These are phyloP conservation scores for Diaphora mendica DNA, from an alignment of 2,888 invertebrate genomes.

Conservation along the genomic window DNA sequence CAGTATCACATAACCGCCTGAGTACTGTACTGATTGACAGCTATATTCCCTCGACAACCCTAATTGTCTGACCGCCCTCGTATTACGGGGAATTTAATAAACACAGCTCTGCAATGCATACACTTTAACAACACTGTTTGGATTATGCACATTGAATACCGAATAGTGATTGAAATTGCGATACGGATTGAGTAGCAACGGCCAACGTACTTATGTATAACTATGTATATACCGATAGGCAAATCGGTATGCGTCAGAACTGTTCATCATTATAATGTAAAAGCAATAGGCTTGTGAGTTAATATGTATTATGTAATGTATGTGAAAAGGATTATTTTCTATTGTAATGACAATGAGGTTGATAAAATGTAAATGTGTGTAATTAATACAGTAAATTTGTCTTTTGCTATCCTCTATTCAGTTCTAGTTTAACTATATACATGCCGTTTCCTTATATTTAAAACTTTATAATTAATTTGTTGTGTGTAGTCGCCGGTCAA, in stretches of 20 bases:
- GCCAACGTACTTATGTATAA: slow-evolving; percentile 26
- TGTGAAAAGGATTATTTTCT: not conserved
- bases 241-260: slow-evolving; percentile 20
- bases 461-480: too few species aligned
- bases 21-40: slow-evolving; percentile 74
- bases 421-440: too few species aligned
- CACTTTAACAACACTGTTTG: slow-evolving; percentile 65
- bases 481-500: too few species aligned
- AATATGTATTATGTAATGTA: not conserved
- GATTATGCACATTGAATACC: slow-evolving; percentile 63
- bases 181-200: slow-evolving; percentile 51
- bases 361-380: not conserved
- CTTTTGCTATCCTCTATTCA: not conserved
- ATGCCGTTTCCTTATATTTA: too few species aligned
- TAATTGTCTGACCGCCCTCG: slow-evolving; percentile 72
- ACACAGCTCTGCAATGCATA: slow-evolving; percentile 65
- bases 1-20: slow-evolving; percentile 65
- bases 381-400: not conserved
- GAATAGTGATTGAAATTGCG: slow-evolving; percentile 70
- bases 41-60: slow-evolving; percentile 74
- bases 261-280: slow-evolving; percentile 6
- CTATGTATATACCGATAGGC: slow-evolving; percentile 26
- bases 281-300: not conserved
- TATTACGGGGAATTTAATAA: slow-evolving; percentile 79
- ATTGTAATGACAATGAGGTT: not conserved